Conservation (phyloP, 2,888 invertebrate species). For the Drosophila melanosoma region DNA sequence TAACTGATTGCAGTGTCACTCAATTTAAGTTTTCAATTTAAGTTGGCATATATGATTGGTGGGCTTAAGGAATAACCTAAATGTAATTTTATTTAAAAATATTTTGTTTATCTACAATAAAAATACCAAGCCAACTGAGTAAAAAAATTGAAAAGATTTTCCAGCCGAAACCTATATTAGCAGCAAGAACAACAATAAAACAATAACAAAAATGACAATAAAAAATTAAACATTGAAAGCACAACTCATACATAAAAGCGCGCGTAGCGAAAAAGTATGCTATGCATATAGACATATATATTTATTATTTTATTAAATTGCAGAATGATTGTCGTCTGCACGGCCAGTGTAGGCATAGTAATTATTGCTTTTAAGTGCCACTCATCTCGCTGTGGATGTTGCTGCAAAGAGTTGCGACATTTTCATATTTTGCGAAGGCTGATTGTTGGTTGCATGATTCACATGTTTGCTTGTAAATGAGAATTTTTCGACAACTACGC, state of each 20-base stretch:
- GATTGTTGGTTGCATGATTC: slow-evolving; percentile 78
- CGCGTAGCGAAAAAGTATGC: slow-evolving; percentile 68
- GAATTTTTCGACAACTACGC: slow-evolving; percentile 19
- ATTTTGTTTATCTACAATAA: slow-evolving; percentile 13
- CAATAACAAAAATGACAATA: slow-evolving; percentile 52
- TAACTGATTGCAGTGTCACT: slow-evolving; percentile 43
- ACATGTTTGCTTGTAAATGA: slow-evolving; percentile 62
- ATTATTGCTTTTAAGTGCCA: slow-evolving; percentile 74
- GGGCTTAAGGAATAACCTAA: not conserved
- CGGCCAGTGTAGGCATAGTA: slow-evolving; percentile 69
- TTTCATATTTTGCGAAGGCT: slow-evolving; percentile 35
- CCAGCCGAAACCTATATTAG: slow-evolving; percentile 10
- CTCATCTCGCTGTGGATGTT: slow-evolving; percentile 33
- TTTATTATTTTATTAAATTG: slow-evolving; percentile 36
- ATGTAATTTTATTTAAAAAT: slow-evolving; percentile 11
- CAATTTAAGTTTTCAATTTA: slow-evolving; percentile 20
- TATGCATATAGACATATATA: slow-evolving; percentile 28
- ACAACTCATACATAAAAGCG: slow-evolving; percentile 53
- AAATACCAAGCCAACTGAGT: slow-evolving; percentile 16
- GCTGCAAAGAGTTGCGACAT: slow-evolving; percentile 52
- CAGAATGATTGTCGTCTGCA: slow-evolving; percentile 31
- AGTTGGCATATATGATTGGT: too few relatives aligned
- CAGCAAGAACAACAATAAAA: slow-evolving; percentile 15
- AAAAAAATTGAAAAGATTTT: slow-evolving; percentile 48
- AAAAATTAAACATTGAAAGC: slow-evolving; percentile 57